These are phyloP conservation scores for Drosophila arizonae DNA, from an alignment of 1,140 invertebrate genomes.

Conservation along the genomic window DNA sequence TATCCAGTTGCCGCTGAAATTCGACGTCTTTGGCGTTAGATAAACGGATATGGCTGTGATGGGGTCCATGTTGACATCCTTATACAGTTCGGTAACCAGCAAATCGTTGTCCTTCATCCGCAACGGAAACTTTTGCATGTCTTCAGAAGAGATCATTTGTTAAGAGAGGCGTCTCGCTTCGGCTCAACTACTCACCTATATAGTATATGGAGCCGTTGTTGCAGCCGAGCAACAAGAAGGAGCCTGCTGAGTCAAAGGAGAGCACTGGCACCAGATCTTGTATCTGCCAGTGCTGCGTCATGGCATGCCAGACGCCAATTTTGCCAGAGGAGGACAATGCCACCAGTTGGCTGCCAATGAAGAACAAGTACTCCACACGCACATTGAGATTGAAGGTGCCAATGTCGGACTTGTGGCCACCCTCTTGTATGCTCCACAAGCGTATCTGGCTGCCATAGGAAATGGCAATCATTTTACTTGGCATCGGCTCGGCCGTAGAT, in stretches of 20 bases:
- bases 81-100: slow-evolving; percentile 97
- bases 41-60: slow-evolving; percentile 99
- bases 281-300: slow-evolving; percentile 99
- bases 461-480: slow-evolving; percentile 94
- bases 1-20: slow-evolving; percentile 98
- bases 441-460: slow-evolving; percentile 93
- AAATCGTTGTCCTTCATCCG: slow-evolving; percentile 99
- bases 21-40: slow-evolving; percentile 96
- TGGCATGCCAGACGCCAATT: slow-evolving; percentile 99
- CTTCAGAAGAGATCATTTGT: slow-evolving; percentile 84
- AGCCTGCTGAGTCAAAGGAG: slow-evolving; percentile 98
- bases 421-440: slow-evolving; percentile 94
- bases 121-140: slow-evolving; percentile 99
- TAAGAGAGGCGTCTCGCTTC: neutral
- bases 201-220: slow-evolving; percentile 99
- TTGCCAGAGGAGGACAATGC: slow-evolving; percentile 96
- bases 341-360: slow-evolving; percentile 98
- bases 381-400: slow-evolving; percentile 97
- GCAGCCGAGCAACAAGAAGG: slow-evolving; percentile 96
- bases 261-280: slow-evolving; percentile 97
- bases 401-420: slow-evolving; percentile 89
- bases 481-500: slow-evolving; percentile 82
- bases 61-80: slow-evolving; percentile 96
- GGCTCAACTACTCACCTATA: slow-evolving; percentile 87
- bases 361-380: slow-evolving; percentile 97